A percentile compares a stretch with the other conserved stretches of the same genome.
These are phyloP conservation scores for Glomeris maerens DNA, from an alignment of 1,140 invertebrate genomes.

Conservation along the genomic window DNA sequence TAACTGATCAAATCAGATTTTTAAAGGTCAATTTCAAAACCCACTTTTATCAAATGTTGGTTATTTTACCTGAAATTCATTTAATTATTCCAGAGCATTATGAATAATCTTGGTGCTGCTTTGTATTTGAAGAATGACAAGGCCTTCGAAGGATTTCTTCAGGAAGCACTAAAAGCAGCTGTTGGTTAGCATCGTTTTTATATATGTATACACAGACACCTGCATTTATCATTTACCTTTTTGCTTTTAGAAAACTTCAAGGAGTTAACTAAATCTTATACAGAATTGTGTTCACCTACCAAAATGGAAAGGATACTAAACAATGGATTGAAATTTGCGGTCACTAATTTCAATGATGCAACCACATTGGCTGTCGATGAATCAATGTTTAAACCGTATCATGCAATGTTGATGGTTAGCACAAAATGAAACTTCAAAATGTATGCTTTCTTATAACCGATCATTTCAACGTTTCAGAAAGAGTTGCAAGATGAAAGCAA, in stretches of 20 bases:
- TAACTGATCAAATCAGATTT: neutral
- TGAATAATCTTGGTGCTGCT: neutral
- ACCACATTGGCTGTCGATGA: neutral
- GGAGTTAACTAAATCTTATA: no score
- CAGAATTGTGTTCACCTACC: no score
- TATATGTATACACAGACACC: no score
- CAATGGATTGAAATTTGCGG: neutral
- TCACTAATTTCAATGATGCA: neutral
- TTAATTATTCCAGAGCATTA: neutral
- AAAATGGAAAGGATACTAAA: neutral
- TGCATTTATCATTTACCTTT: no score
- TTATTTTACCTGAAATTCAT: neutral
- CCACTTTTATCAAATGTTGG: neutral
- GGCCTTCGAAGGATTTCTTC: neutral
- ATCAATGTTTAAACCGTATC: neutral
- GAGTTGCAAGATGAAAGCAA: slow-evolving; percentile 5
- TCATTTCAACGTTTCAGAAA: neutral
- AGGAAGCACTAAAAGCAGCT: neutral
- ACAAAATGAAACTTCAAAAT: neutral
- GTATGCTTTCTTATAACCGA: neutral
- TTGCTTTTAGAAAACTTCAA: no score
- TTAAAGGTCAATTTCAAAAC: neutral
- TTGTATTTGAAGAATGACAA: neutral
- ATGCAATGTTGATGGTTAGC: neutral
- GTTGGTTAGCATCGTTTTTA: neutral